Conservation (phyloP, 1,140 invertebrate species). For the Drosophila biarmipes region DNA sequence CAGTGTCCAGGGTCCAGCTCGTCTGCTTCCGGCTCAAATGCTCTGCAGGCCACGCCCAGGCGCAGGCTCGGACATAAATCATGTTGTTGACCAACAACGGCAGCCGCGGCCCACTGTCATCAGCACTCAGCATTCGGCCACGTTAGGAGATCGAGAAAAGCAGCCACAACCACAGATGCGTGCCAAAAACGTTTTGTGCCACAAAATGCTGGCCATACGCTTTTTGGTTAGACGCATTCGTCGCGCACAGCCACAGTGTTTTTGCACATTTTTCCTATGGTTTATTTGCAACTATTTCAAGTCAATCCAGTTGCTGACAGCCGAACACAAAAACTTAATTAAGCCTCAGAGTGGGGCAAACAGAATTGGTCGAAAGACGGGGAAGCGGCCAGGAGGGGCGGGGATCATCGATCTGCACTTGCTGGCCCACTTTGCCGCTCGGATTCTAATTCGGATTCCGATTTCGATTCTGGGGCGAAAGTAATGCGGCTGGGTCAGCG, state of each 20-base stretch:
- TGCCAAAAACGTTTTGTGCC: constrained; percentile 69
- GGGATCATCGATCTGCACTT: constrained; percentile 12
- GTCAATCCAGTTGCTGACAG: constrained; percentile 74
- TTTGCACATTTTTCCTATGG: constrained; percentile 2
- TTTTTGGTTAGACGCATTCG: constrained; percentile 58
- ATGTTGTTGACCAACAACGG: constrained; percentile 60
- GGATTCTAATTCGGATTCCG: constrained; percentile 29
- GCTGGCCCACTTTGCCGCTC: constrained; percentile 35
- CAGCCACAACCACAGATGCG: constrained; percentile 32
- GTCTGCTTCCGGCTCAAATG: constrained; percentile 55
- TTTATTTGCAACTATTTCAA: constrained; percentile 68
- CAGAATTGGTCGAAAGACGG: not conserved
- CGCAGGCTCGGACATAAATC: constrained; percentile 49
- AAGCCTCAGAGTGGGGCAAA: constrained; percentile 26
- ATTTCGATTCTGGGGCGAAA: constrained; percentile 47
- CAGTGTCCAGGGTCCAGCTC: constrained; percentile 3
- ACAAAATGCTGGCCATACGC: constrained; percentile 70
- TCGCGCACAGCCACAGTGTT: constrained; percentile 23
- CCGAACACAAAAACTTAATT: constrained; percentile 75
- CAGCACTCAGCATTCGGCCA: constrained; percentile 16
- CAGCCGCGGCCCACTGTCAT: constrained; percentile 47
- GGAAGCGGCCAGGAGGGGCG: not conserved
- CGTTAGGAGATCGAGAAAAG: constrained; percentile 39
- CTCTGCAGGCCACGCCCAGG: constrained; percentile 45
- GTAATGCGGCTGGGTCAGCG: constrained; percentile 73